Conservation (phyloP, 2,888 invertebrate genomes). For the Phragmatobia fuliginosa region DNA sequence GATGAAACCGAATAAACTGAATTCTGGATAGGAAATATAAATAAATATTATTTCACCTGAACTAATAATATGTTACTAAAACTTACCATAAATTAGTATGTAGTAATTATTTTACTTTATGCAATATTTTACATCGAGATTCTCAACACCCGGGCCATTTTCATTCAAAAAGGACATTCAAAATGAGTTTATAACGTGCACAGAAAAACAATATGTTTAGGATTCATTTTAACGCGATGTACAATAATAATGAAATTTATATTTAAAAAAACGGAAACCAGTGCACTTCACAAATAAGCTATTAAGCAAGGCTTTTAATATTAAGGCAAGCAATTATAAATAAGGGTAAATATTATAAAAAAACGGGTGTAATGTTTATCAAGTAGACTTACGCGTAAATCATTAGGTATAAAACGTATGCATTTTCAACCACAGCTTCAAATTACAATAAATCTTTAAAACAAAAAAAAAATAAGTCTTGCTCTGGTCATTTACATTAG, state of each 20-base stretch:
- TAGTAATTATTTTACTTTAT: too few relatives aligned
- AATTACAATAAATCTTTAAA: constrained; percentile 39
- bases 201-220: neutral
- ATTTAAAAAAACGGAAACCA: neutral
- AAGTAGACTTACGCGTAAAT: neutral
- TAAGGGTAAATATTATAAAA: neutral
- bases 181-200: too few relatives aligned
- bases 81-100: too few relatives aligned
- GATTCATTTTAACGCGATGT: neutral
- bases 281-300: neutral
- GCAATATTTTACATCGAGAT: too few relatives aligned
- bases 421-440: constrained; percentile 13
- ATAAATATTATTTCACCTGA: neutral
- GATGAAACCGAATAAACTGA: constrained; percentile 37
- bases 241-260: neutral
- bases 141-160: too few relatives aligned
- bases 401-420: neutral
- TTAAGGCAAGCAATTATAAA: neutral
- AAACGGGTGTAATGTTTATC: neutral
- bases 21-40: constrained; percentile 30
- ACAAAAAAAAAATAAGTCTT: constrained; percentile 36
- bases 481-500: constrained; percentile 34
- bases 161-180: too few relatives aligned
- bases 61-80: neutral
- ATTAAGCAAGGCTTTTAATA: neutral